phyloP scores from a whole-genome alignment of 2,888 invertebrate species.

The Sinhomidia bicolor region DNA sequence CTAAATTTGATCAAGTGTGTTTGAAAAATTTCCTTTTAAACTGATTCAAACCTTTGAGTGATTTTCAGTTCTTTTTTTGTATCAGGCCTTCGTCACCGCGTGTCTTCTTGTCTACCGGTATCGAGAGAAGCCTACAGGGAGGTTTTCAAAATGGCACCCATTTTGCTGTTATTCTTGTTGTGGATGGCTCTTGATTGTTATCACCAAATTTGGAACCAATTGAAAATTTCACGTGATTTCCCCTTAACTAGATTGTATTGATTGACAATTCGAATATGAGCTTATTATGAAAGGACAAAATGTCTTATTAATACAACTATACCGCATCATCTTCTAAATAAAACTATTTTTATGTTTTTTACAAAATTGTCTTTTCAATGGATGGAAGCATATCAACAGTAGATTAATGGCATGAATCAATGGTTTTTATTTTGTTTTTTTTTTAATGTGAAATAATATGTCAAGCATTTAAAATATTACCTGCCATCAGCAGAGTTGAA shows the following conservation, averaged over 20 bases:
- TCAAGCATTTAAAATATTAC: no score
- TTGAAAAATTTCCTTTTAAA: background rate
- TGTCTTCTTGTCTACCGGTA: background rate
- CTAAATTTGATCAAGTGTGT: constrained; percentile 8
- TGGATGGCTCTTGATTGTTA: background rate
- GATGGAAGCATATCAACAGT: no score
- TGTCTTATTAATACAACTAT: no score
- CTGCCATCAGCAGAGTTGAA: no score
- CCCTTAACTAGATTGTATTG: background rate
- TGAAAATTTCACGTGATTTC: constrained; percentile 21
- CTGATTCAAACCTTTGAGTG: background rate
- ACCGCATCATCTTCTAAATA: no score
- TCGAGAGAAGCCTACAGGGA: constrained; percentile 1
- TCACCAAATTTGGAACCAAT: constrained; percentile 43
- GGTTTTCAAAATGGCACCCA: background rate
- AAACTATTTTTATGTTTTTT: no score
- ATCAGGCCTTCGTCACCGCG: background rate
- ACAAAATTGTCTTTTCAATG: no score
- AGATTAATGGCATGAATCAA: no score
- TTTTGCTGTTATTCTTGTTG: background rate
- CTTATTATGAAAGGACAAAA: no score
- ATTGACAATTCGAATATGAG: no score
- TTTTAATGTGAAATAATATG: no score
- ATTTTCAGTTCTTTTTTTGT: background rate
- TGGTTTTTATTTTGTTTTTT: no score